Evolutionary conservation across 1,140 invertebrate species (phyloP), one percentile per base, ranked within the genome.

Genomic region (Drosophila cardini): DNA sequence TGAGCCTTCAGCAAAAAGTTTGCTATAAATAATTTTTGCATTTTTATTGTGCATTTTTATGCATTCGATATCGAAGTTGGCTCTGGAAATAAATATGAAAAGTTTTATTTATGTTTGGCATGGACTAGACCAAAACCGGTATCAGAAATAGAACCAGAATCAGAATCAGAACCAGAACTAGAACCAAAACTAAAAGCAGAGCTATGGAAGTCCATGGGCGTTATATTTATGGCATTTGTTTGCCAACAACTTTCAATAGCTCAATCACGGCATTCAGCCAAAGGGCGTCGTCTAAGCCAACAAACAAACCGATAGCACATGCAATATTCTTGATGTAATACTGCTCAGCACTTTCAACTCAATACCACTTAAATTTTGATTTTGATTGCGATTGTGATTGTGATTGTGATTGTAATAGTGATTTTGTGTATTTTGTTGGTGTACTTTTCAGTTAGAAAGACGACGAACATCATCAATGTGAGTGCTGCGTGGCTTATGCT

Each of bases 1-100:
- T 62, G 83, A 82, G 86, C 76, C 46, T 62, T 46, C 42, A n/a
- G 42, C 58, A 64, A 79, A 80, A 85, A 85, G 72, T 89, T 87
- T 89, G 62, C 80, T 80, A 87, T 87, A 87, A 87, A 89, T 89
- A 87, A 87, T 84, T 89, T 75, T 87, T 83, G 83, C 84, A 87
- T 89, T 83, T 89, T 89, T 89, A 83, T 87, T 83, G 84, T 89
- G 84, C 80, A 89, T 89, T 87, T 72, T 87, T 87, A 77, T 87
- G 80, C 84, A 87, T 87, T 87, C 80, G 83, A 89, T 87, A 73
- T 89, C 78, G 76, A 84, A 87, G 84, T 87, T 87, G 70, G 76
- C 63, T 80, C 76, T 74, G 84, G 69, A 89, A 87, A 89, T 89
- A 87, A 89, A 87, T 89, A 83, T 89, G 84, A 87, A 87, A 87